phyloP scores from a whole-genome alignment of 2,888 invertebrate genomes.

The Phragmatobia fuliginosa region DNA sequence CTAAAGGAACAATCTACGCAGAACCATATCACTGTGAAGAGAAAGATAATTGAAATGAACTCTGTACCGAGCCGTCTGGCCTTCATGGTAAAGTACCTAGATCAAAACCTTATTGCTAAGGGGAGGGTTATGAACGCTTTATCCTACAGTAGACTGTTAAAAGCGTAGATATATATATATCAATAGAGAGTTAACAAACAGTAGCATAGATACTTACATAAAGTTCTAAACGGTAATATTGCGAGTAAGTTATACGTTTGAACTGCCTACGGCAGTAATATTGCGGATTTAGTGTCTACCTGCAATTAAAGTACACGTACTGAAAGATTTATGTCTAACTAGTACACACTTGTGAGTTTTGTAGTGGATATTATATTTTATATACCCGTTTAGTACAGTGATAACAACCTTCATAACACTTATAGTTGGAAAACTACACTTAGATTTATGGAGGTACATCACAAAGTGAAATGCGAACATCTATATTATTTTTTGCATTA shows the following conservation, averaged over 20 bases:
- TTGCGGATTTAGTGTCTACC: slow-evolving; percentile 15
- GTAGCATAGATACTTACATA: slow-evolving; percentile 7
- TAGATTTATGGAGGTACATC: not conserved
- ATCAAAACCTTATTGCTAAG: no score
- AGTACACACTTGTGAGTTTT: slow-evolving; percentile 11
- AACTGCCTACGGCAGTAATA: slow-evolving; percentile 17
- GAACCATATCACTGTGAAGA: no score
- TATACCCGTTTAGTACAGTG: not conserved
- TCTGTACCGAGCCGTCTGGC: no score
- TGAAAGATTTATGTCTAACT: slow-evolving; percentile 16
- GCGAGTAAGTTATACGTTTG: slow-evolving; percentile 12
- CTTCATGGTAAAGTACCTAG: no score
- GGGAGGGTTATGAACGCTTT: no score
- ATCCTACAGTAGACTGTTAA: not conserved
- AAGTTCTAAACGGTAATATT: slow-evolving; percentile 12
- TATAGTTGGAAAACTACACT: not conserved
- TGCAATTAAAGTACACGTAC: slow-evolving; percentile 21
- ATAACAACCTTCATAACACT: not conserved
- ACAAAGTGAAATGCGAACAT: not conserved
- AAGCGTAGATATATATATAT: not conserved
- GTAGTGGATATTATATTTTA: slow-evolving; percentile 2
- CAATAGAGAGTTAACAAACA: not conserved
- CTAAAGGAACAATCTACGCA: no score
- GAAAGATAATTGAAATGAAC: no score
- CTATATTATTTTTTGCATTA: not conserved